Conservation (phyloP, 2,113 vertebrate genomes). For the Notarius quadriscutis region DNA sequence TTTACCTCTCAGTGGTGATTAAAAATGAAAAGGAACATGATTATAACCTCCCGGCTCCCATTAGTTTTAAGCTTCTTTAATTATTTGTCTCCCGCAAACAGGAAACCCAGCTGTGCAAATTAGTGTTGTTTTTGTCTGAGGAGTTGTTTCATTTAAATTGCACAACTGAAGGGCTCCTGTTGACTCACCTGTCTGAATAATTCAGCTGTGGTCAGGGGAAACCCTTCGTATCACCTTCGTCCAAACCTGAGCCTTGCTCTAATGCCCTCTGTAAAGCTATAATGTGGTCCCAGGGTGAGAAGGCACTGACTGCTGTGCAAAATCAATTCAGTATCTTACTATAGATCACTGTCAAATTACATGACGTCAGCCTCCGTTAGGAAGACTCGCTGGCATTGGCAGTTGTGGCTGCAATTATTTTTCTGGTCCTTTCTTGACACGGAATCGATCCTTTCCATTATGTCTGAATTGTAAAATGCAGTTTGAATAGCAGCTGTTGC, state of each 20-base stretch:
- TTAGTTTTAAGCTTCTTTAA: background rate
- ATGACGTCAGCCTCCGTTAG: slow-evolving; percentile 29
- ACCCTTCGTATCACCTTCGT: slow-evolving; percentile 53
- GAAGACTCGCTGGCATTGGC: slow-evolving; percentile 19
- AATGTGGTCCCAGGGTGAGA: slow-evolving; percentile 49
- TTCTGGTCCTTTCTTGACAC: background rate
- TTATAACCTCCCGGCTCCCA: background rate
- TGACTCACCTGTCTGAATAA: slow-evolving; percentile 60
- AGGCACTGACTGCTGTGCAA: slow-evolving; percentile 52
- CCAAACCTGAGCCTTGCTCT: slow-evolving; percentile 57
- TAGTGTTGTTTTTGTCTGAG: slow-evolving; percentile 16
- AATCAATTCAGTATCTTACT: slow-evolving; percentile 40
- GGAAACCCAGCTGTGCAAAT: slow-evolving; percentile 10
- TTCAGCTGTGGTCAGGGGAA: slow-evolving; percentile 64
- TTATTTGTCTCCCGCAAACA: background rate
- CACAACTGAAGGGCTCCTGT: slow-evolving; percentile 24
- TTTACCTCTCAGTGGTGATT: background rate
- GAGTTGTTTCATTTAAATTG: slow-evolving; percentile 45
- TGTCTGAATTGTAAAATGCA: background rate
- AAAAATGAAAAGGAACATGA: background rate
- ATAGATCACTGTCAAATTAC: slow-evolving; percentile 42
- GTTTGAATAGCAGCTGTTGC: background rate
- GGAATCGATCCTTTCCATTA: background rate
- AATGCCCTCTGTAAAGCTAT: slow-evolving; percentile 45
- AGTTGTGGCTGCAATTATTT: background rate